Percentiles rank a stretch among this genome's conserved stretches.
phyloP scores from a whole-genome alignment of 2,113 vertebrate species.

The Dicentrarchus labrax region DNA sequence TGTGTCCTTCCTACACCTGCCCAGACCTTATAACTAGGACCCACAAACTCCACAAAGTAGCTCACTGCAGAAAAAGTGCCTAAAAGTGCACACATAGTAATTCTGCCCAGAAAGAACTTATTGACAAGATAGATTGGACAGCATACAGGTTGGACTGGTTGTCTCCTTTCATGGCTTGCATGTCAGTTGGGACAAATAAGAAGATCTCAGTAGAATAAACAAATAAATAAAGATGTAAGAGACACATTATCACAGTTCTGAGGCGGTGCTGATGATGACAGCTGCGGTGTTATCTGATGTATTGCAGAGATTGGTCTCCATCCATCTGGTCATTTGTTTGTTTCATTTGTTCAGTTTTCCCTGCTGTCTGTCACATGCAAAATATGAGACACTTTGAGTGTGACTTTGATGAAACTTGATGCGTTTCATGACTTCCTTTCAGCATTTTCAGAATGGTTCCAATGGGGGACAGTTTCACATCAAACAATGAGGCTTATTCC shows the following conservation, averaged over 20 bases:
- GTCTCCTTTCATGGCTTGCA: not conserved
- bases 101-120: not conserved
- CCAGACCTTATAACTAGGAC: not conserved
- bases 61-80: not conserved
- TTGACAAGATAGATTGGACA: not conserved
- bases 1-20: not conserved
- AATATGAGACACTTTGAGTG: not conserved
- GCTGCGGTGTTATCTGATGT: not conserved
- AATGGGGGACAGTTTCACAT: not conserved
- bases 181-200: not conserved
- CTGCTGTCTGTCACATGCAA: not conserved
- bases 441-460: not conserved
- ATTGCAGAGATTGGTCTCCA: not conserved
- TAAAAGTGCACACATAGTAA: not conserved
- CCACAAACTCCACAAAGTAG: not conserved
- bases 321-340: not conserved
- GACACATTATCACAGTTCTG: not conserved
- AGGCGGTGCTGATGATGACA: not conserved
- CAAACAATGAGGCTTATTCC: not conserved
- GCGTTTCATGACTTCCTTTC: not conserved
- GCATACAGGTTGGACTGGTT: not conserved
- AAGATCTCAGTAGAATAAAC: not conserved
- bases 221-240: not conserved
- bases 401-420: not conserved
- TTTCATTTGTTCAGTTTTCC: constrained; percentile 6